Base-by-base conservation (phyloP, 1,140 invertebrate genomes). In the Plectrocnemia conspersa region DNA sequence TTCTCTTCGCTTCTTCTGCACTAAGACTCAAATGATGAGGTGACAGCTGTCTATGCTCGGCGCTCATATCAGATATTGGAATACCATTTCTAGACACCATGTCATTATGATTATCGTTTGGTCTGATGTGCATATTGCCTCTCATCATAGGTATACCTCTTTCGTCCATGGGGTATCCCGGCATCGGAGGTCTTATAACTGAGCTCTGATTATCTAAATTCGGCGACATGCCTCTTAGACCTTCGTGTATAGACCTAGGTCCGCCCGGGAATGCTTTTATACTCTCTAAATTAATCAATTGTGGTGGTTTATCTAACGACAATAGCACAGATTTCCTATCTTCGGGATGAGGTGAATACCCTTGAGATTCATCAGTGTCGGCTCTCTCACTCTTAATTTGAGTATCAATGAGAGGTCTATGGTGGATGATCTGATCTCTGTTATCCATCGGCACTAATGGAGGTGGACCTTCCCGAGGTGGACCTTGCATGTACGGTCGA, bases 1-100 rank as follows among this genome's bases (percentile, higher is more conserved):
- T 62, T 13, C 78, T 59, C 58, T 79, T 79, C 0, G 77, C 73
- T 3, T 68, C 69, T 0, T 67, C 61, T 3, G 29, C 32, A 18
- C 54, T 25, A 13, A 23, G 52, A 11, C 32, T 25, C 4, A 16
- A 9, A 27, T 25, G 42, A 27, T 27, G 25, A 5, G 22, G 32
- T 5, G 24, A 32, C 25, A 40, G 16, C 23, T 50, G 33, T 22
- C 32, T 50, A 3, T 27, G 19, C n/a, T 7, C 33, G 7, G 16
- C 21, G 10, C 25, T 50, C 19, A 50, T 13, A 38, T 50, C 47
- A 16, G 33, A 19, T 29, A 52, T 42, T 16, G 49, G 49, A 27
- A 42, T 42, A 4, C 49, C 40, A 32, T 52, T 50, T 25, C 33
- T 50, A n/a, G 13, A 19, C 19, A 24, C 7, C 4, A 2, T 27